A percentile compares a stretch with the other conserved stretches of the same genome.
Conservation (phyloP, 2,113 vertebrate species). For the Anser cygnoides region DNA sequence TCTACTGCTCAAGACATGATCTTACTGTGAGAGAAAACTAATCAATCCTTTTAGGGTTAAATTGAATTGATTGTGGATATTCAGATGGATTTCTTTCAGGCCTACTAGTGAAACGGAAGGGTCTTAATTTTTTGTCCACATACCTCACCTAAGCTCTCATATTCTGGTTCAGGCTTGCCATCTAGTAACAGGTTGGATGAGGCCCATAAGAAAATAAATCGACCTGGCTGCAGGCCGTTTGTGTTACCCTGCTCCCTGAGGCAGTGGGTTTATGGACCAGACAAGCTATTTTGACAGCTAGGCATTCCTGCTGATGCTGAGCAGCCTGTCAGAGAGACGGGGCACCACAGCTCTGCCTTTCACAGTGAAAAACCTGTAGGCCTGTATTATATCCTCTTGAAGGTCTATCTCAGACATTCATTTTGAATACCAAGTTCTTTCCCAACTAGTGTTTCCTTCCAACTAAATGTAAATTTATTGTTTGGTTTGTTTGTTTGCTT, state of each 20-base stretch:
- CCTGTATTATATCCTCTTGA: background rate
- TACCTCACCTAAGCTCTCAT: background rate
- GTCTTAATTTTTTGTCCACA: background rate
- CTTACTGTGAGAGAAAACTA: background rate
- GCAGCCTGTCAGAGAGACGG: background rate
- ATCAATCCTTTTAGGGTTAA: constrained; percentile 40
- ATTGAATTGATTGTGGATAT: constrained; percentile 21
- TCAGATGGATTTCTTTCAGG: background rate
- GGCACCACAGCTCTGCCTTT: background rate
- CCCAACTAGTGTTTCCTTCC: background rate
- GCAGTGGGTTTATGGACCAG: background rate
- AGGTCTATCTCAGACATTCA: background rate
- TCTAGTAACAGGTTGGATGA: background rate
- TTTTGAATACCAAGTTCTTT: background rate
- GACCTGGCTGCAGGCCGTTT: background rate
- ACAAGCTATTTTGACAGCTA: background rate
- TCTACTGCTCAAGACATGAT: background rate
- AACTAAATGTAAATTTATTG: background rate
- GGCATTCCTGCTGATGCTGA: background rate
- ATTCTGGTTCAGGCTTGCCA: background rate
- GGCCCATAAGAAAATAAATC: background rate
- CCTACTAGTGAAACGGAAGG: background rate
- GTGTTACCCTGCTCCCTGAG: background rate
- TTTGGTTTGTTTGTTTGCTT: background rate
- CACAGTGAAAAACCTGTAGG: background rate